A percentile compares a stretch with the other conserved stretches of the same genome.
Evolutionary conservation across 1,140 invertebrate species (phyloP).

Genomic region (Dryas iulia): DNA sequence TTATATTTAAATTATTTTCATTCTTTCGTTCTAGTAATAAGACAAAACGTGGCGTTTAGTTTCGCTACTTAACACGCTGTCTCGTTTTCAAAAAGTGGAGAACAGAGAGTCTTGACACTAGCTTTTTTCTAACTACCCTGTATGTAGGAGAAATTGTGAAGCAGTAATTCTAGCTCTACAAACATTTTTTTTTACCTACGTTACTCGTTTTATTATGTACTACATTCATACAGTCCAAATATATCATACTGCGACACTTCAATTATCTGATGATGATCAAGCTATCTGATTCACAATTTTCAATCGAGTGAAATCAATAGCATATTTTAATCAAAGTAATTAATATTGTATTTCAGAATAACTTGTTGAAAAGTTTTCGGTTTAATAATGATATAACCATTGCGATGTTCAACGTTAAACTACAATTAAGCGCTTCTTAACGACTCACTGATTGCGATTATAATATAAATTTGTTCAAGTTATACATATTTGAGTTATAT

Average conservation of each 20-base stretch:
- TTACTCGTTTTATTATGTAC: too few relatives aligned
- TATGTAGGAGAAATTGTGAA: too few relatives aligned
- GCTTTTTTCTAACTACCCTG: too few relatives aligned
- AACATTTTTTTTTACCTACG: too few relatives aligned
- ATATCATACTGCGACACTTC: not conserved
- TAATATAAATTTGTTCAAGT: not conserved
- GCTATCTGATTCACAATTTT: not conserved
- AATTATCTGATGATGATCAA: not conserved
- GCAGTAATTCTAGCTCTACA: too few relatives aligned
- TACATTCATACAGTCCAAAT: not conserved
- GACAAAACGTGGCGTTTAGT: too few relatives aligned
- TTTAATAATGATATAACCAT: not conserved
- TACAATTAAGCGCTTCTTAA: not conserved
- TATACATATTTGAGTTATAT: not conserved
- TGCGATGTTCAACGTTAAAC: not conserved
- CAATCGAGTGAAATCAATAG: not conserved
- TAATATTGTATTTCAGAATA: not conserved
- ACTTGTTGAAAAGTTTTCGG: not conserved
- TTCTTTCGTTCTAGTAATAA: too few relatives aligned
- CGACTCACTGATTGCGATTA: not conserved
- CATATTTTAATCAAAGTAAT: not conserved
- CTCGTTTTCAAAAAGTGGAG: too few relatives aligned
- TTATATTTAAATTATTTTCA: too few relatives aligned
- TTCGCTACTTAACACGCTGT: too few relatives aligned
- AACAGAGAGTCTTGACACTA: too few relatives aligned